Evolutionary conservation across 1,140 invertebrate genomes (phyloP), one percentile per base, ranked within the genome.

Genomic region (Euglossa dilemma): DNA sequence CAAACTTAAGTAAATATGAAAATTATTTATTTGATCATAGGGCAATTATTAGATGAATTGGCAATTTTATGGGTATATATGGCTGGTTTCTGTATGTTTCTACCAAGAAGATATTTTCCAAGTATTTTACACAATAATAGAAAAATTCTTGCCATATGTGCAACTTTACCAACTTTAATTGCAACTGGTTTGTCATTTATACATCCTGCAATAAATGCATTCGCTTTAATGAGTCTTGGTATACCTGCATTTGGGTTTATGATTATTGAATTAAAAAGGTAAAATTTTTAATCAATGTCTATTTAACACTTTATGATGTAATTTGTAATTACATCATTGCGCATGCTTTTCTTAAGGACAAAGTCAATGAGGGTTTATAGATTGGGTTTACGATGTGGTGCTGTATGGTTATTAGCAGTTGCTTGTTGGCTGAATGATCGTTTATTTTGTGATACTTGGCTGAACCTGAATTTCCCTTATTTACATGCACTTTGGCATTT

Each of bases 11-110:
- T 64, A 57, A n/a, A 70, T 63, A 8, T 59, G n/a, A 75, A 57
- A 56, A 14, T 81, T 54, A 75, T 61, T 80, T 63, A 63, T 74
- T 45, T 70, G 63, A 63, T 92, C 92, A 86, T 87, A 95, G 95
- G 96, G 59, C 97, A 98, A 93, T 92, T 98, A 9, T 92, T 98
- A 50, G 97, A 98, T 93, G 97, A 98, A 92, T 92, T 97, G 59
- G 96, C 97, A 63, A 98, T 98, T 88, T 91, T 98, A 52, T 98
- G 97, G 97, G 96, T 97, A 2, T 96, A 97, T 80, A 96, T 97
- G 94, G 96, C 97, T 64, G 96, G 95, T 61, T 96, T 97, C 92
- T 96, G 96, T 47, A 95, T 97, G 92, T 97, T 97, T 94, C 95
- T 96, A 76, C 97, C 97, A 66, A 95, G 95, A 91, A 94, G 95